Evolutionary conservation across 2,888 invertebrate species (phyloP), one percentile per base, ranked within the genome.

Genomic region (Lamellibrachia satsuma): DNA sequence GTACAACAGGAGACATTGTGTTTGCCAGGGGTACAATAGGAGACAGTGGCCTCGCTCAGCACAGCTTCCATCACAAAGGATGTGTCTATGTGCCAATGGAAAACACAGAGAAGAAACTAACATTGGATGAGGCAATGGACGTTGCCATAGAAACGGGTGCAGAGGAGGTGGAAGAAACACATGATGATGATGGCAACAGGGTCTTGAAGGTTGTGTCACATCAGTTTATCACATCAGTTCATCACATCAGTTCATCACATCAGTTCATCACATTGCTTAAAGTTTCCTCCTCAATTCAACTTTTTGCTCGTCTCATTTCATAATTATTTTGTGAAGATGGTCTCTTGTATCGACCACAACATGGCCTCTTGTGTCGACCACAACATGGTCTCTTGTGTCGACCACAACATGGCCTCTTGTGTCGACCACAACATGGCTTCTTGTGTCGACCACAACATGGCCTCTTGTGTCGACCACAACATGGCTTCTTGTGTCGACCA

Each of bases 141-240:
- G 93, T 95, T 27, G 95, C 95, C 15, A 95, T 95, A n/a, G 95
- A 95, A 92, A 93, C 94, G 7, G 95, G 95, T 7, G 95, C 95
- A n/a, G 95, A 95, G 92, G 95, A 95, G 90, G 95, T 95, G 15
- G 94, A 94, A 8, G 52, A 95, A 90, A 94, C 93, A 4, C 93
- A 93, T 27, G 94, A 94, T 92, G 94, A 94, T 9, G 93, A 93
- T 51, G 94, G 93, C 15, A 92, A 91, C 7, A 90, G 91, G 27
- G 52, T 92, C 52, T 92, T 91, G 90, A 93, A 93, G 92, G 93
- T 93, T 39, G n/a, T 22, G 75, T 15, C 75, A 75, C 75, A 22
- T 11, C 22, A 22, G 75, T 22, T 75, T 75, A 75, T 39, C 57
- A 55, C 57, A 91, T 91, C n/a, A 2, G 27, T 52, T 55, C 15